phyloP scores from a whole-genome alignment of 1,140 invertebrate genomes.

The Drosophila asahinai region DNA sequence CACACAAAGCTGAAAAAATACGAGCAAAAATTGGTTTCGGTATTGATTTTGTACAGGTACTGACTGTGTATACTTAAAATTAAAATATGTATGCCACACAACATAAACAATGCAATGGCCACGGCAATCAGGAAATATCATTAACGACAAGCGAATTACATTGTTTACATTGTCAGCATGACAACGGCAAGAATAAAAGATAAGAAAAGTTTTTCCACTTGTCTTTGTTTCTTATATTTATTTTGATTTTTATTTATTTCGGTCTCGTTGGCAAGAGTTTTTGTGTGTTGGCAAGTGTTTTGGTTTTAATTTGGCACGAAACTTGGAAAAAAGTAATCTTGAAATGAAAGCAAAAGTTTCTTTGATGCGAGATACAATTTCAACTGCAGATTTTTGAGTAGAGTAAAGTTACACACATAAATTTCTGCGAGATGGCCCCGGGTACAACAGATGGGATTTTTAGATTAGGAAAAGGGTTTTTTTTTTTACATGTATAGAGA shows the following conservation, averaged over 20 bases:
- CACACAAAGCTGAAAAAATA: conserved; percentile 17
- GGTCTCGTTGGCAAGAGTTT: conserved; percentile 33
- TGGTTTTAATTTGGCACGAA: conserved; percentile 41
- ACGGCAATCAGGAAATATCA: conserved; percentile 51
- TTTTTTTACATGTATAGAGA: too few relatives aligned
- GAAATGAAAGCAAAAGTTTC: conserved; percentile 49
- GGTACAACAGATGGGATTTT: conserved; percentile 3
- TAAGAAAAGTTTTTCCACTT: conserved; percentile 21
- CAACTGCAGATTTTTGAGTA: conserved; percentile 21
- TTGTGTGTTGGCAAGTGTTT: conserved; percentile 43
- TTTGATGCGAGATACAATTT: conserved; percentile 43
- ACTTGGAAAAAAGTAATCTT: conserved; percentile 44
- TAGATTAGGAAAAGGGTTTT: conserved; percentile 11
- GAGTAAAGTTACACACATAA: conserved; percentile 38
- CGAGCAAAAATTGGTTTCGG: conserved; percentile 41
- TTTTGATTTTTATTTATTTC: conserved; percentile 13
- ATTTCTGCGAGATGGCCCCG: conserved; percentile 16
- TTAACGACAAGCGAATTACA: conserved; percentile 42
- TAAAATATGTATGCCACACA: conserved; percentile 43
- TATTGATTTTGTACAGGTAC: conserved; percentile 40
- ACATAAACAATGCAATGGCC: conserved; percentile 29
- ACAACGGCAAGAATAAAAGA: conserved; percentile 24
- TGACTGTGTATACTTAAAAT: conserved; percentile 24
- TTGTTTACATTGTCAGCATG: conserved; percentile 51
- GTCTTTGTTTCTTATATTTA: conserved; percentile 3